phyloP scores from a whole-genome alignment of 92 coral and sea anemone genomes.

The Epizoanthus ramosus region DNA sequence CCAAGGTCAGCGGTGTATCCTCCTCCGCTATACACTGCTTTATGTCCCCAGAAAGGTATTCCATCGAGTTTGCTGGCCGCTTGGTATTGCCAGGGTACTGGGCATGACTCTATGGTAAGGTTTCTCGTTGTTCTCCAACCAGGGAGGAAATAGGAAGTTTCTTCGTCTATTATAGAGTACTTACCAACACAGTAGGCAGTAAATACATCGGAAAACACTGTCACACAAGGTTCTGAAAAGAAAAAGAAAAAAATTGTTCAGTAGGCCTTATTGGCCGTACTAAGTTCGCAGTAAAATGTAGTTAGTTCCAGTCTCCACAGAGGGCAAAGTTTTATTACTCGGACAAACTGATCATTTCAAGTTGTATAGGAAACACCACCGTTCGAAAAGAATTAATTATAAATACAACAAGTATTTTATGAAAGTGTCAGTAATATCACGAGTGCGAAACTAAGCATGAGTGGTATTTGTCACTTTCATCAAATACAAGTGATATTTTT shows the following conservation, averaged over 20 bases:
- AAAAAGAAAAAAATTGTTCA: neutral
- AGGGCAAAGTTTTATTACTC: too few species aligned
- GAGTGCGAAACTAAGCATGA: too few species aligned
- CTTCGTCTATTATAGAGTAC: slow-evolving; percentile 44
- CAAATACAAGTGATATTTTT: too few species aligned
- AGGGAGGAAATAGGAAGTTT: slow-evolving; percentile 44
- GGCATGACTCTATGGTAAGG: slow-evolving; percentile 40
- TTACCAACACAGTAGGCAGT: slow-evolving; percentile 9
- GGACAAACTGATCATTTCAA: too few species aligned
- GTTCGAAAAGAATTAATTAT: too few species aligned
- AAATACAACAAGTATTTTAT: too few species aligned
- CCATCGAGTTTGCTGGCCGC: slow-evolving; percentile 37
- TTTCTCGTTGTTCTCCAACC: slow-evolving; percentile 46
- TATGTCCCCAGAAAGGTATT: slow-evolving; percentile 54
- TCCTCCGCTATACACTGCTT: slow-evolving; percentile 49
- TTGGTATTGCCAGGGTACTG: slow-evolving; percentile 49
- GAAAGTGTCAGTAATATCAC: too few species aligned
- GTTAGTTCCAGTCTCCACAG: too few species aligned
- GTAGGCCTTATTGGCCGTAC: neutral
- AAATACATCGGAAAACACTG: neutral
- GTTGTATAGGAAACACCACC: too few species aligned
- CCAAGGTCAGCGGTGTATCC: slow-evolving; percentile 60
- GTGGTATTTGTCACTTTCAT: too few species aligned
- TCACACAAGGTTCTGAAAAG: slow-evolving; percentile 42
- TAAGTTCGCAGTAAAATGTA: too few species aligned